Evolutionary conservation across 2,888 invertebrate species (phyloP).

Genomic region (Toxonevra muliebris): DNA sequence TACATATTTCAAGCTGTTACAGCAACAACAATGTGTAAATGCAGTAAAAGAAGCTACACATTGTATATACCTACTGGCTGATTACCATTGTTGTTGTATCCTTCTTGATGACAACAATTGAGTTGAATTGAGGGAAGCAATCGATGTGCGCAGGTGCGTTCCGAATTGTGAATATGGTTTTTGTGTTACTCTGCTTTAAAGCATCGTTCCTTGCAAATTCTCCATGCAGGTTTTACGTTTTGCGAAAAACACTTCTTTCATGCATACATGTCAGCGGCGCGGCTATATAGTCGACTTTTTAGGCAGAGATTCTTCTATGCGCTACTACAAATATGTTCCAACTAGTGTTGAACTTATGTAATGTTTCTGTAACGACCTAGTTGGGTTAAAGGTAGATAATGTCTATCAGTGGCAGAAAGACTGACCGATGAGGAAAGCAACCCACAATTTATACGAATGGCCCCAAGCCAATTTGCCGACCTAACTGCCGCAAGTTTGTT

Average conservation of each 20-base stretch:
- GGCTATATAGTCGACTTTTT: no score
- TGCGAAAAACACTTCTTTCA: no score
- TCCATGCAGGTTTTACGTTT: no score
- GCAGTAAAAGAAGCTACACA: neutral
- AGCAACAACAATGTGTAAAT: neutral
- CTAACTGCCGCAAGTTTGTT: neutral
- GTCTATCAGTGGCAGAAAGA: no score
- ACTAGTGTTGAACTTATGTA: no score
- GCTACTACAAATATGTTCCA: no score
- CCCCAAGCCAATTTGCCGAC: conserved; percentile 10
- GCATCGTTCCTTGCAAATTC: no score
- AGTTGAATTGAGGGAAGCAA: neutral
- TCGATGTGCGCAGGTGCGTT: conserved; percentile 30
- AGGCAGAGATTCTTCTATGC: no score
- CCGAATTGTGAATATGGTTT: conserved; percentile 8
- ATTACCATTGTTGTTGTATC: neutral
- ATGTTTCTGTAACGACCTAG: no score
- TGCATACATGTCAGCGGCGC: no score
- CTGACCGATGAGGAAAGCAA: conserved; percentile 1
- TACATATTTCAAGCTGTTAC: neutral
- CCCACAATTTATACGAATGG: conserved; percentile 9
- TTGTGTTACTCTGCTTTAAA: no score
- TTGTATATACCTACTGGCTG: neutral
- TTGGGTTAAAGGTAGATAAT: no score
- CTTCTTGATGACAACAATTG: neutral